A percentile compares a stretch with the other conserved stretches of the same genome.
phyloP scores from a whole-genome alignment of 2,888 invertebrate species.

The Alentia gelatinosa region DNA sequence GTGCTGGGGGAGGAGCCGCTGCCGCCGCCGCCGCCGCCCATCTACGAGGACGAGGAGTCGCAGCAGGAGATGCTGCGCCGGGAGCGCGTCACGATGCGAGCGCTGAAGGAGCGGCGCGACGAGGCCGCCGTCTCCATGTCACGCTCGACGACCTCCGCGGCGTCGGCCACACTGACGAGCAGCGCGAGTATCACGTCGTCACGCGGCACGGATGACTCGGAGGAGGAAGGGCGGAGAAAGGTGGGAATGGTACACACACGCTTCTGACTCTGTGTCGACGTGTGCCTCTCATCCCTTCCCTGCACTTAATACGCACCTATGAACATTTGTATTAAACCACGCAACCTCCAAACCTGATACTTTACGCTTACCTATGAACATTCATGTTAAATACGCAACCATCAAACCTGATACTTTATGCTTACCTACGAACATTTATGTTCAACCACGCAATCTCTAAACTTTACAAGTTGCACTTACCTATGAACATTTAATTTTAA shows the following conservation, averaged over 20 bases:
- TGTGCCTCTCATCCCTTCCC: too few species aligned
- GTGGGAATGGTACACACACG: conserved; percentile 53
- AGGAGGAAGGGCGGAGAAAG: conserved; percentile 62
- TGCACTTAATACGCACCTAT: too few species aligned
- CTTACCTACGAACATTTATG: too few species aligned
- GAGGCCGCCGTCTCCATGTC: conserved; percentile 55
- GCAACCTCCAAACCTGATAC: too few species aligned
- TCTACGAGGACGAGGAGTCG: conserved; percentile 61
- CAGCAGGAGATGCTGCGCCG: conserved; percentile 36
- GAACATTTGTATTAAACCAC: too few species aligned
- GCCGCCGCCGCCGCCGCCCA: conserved; percentile 65
- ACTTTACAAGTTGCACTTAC: too few species aligned
- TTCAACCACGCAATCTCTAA: too few species aligned
- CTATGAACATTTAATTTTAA: too few species aligned
- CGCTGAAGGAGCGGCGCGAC: conserved; percentile 40
- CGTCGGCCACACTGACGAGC: conserved; percentile 62
- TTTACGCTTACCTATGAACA: too few species aligned
- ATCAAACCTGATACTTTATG: too few species aligned
- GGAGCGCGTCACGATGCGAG: conserved; percentile 34
- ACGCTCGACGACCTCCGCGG: conserved; percentile 61
- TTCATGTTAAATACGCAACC: too few species aligned
- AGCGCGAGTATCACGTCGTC: conserved; percentile 61
- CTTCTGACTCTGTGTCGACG: conserved; percentile 10
- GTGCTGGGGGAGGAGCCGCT: conserved; percentile 63
- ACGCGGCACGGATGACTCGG: conserved; percentile 61